These are phyloP conservation scores for Amphipyra berbera DNA, from an alignment of 2,888 invertebrate species.

Conservation along the genomic window DNA sequence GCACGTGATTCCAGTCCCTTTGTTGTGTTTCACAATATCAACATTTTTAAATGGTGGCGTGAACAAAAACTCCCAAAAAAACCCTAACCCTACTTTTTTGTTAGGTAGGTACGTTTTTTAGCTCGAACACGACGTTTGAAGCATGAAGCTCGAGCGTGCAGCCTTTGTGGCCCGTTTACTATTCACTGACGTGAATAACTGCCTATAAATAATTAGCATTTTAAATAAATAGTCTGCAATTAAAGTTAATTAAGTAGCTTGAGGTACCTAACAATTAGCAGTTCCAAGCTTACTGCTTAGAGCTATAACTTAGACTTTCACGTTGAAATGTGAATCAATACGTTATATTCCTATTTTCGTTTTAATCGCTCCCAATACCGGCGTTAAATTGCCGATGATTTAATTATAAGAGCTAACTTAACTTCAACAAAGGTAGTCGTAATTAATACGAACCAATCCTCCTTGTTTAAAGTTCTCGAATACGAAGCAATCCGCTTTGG, in stretches of 20 bases:
- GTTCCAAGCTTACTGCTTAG: background rate
- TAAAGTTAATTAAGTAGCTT: background rate
- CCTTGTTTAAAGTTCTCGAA: conserved; percentile 41
- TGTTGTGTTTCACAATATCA: conserved; percentile 24
- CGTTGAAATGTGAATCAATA: conserved; percentile 9
- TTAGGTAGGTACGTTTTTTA: conserved; percentile 7
- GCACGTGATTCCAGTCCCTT: conserved; percentile 32
- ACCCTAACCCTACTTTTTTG: conserved; percentile 12
- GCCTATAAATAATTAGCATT: conserved; percentile 4
- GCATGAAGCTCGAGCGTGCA: background rate
- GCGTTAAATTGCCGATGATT: conserved; percentile 42
- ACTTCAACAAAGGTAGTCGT: conserved; percentile 45
- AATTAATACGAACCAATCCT: conserved; percentile 44
- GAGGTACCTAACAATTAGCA: background rate
- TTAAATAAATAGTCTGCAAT: conserved; percentile 13
- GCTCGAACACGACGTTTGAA: background rate
- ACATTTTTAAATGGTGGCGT: conserved; percentile 1
- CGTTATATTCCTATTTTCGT: conserved; percentile 15
- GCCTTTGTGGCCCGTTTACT: background rate
- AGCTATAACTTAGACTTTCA: background rate
- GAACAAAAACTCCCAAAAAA: background rate
- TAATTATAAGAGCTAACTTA: conserved; percentile 48
- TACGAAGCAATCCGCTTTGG: conserved; percentile 29
- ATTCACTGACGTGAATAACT: background rate
- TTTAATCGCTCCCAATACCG: conserved; percentile 18